These are phyloP conservation scores for Ormyrus rosae DNA, from an alignment of 2,888 invertebrate species.

Conservation along the genomic window DNA sequence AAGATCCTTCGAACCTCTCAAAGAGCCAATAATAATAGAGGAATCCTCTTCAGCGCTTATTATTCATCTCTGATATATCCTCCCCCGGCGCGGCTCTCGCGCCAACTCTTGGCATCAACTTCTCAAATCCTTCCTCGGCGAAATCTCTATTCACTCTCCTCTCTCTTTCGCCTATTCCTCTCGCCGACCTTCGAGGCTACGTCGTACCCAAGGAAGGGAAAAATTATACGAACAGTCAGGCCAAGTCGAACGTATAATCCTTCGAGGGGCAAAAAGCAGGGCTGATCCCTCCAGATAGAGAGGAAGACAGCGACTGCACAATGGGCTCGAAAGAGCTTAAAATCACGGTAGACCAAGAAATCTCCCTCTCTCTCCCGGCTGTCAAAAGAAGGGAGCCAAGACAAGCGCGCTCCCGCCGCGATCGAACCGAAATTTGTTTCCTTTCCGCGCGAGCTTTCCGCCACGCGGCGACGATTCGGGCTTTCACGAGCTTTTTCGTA, in stretches of 20 bases:
- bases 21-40: constrained; percentile 20
- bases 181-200: not conserved
- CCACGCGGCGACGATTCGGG: constrained; percentile 43
- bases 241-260: constrained; percentile 53
- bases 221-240: constrained; percentile 49
- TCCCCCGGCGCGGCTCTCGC: not conserved
- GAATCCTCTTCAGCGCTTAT: constrained; percentile 6
- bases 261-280: not conserved
- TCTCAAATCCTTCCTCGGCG: not conserved
- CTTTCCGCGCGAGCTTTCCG: constrained; percentile 17
- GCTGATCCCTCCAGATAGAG: constrained; percentile 45
- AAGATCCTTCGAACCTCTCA: constrained; percentile 5
- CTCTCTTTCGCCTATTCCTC: not conserved
- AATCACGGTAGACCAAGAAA: constrained; percentile 50
- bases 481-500: constrained; percentile 65
- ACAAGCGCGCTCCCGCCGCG: constrained; percentile 36
- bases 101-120: constrained; percentile 28
- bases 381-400: not conserved
- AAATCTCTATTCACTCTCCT: constrained; percentile 12
- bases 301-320: constrained; percentile 61
- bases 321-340: constrained; percentile 62
- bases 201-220: not conserved
- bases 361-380: not conserved
- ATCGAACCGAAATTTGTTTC: constrained; percentile 62
- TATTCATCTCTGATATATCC: constrained; percentile 16